These are phyloP conservation scores for Mamestra configurata DNA, from an alignment of 1,140 invertebrate genomes.

Conservation along the genomic window DNA sequence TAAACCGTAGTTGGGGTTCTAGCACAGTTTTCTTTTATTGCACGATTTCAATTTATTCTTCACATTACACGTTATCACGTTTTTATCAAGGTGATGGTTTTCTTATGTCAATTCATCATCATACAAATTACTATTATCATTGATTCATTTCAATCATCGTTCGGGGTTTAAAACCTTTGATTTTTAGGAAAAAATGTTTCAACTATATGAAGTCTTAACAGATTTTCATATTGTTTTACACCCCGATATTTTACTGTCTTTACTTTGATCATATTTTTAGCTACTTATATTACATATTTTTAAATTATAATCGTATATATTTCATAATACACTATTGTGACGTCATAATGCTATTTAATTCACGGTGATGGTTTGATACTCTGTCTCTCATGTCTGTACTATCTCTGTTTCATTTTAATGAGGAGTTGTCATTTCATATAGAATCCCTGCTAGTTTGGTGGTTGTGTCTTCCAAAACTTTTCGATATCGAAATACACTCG, in stretches of 20 bases:
- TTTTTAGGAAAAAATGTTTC: neutral
- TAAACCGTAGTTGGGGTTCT: constrained; percentile 65
- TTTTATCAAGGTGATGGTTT: constrained; percentile 63
- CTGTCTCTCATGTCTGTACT: constrained; percentile 62
- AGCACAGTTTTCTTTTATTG: constrained; percentile 77
- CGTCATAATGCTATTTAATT: constrained; percentile 68
- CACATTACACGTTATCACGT: constrained; percentile 59
- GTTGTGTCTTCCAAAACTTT: neutral
- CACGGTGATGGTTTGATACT: constrained; percentile 87
- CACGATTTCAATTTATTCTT: constrained; percentile 72
- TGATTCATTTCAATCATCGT: constrained; percentile 15
- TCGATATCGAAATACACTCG: neutral
- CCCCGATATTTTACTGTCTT: constrained; percentile 19
- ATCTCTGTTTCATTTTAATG: constrained; percentile 50
- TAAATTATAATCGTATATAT: constrained; percentile 42
- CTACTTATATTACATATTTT: constrained; percentile 24
- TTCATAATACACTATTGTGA: constrained; percentile 57
- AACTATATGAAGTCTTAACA: neutral
- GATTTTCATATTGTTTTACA: constrained; percentile 36
- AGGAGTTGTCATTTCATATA: constrained; percentile 39
- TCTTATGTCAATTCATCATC: constrained; percentile 37
- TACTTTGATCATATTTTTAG: constrained; percentile 18
- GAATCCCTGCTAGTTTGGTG: constrained; percentile 37
- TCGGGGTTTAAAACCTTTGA: constrained; percentile 42
- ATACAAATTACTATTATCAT: constrained; percentile 40